These are phyloP conservation scores for Eupithecia inturbata DNA, from an alignment of 2,888 invertebrate genomes.

Conservation along the genomic window DNA sequence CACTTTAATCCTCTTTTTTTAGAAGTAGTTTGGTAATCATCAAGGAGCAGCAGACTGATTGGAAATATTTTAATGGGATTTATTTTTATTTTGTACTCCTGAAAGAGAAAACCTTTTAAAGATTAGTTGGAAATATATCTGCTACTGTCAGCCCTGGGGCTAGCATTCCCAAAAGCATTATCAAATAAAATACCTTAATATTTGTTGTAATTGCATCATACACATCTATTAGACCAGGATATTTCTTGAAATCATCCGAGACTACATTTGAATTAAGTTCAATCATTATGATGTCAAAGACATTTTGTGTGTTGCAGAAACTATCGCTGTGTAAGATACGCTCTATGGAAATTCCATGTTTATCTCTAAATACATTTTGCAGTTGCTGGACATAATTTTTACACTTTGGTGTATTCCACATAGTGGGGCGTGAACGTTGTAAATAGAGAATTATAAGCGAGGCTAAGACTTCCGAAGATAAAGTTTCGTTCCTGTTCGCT, in stretches of 20 bases:
- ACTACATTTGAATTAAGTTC: conserved; percentile 65
- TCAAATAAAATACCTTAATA: conserved; percentile 54
- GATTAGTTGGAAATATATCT: not conserved
- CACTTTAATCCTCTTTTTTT: conserved; percentile 68
- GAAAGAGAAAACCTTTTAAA: conserved; percentile 45
- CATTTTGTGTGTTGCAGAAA: conserved; percentile 57
- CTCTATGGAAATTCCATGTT: conserved; percentile 55
- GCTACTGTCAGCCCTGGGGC: not conserved
- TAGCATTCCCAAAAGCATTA: not conserved
- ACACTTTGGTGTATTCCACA: conserved; percentile 60
- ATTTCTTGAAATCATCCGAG: conserved; percentile 63
- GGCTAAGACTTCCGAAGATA: conserved; percentile 53
- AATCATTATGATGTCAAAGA: conserved; percentile 67
- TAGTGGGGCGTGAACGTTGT: conserved; percentile 58
- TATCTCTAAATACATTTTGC: conserved; percentile 56
- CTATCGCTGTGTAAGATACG: conserved; percentile 52
- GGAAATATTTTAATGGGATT: conserved; percentile 64
- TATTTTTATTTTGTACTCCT: conserved; percentile 61
- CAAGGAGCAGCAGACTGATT: conserved; percentile 64
- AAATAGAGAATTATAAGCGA: conserved; percentile 61
- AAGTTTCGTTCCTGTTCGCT: conserved; percentile 44
- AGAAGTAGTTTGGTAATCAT: conserved; percentile 65
- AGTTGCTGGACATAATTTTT: conserved; percentile 56
- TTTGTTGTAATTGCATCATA: conserved; percentile 61
- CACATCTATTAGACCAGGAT: conserved; percentile 68